Conservation (phyloP, 35 echinoderm and acorn worm species). For the Hemicentrotus pulcherrimus region DNA sequence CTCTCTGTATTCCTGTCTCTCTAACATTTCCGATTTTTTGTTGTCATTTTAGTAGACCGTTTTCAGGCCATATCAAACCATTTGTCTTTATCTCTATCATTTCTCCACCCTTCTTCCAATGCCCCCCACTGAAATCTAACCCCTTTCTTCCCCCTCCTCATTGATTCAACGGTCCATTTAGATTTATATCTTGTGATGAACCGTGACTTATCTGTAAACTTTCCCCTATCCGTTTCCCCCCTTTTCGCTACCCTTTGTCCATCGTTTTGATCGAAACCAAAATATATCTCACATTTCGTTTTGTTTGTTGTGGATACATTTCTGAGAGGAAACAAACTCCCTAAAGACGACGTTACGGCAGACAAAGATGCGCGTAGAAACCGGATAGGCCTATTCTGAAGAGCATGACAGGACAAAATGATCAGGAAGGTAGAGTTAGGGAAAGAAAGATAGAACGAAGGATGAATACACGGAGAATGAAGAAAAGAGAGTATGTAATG, state of each 20-base stretch:
- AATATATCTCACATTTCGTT: not conserved
- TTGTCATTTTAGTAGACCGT: not conserved
- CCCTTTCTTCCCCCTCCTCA: not conserved
- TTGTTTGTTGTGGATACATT: not conserved
- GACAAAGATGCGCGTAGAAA: not conserved
- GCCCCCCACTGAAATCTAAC: not conserved
- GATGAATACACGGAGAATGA: not conserved
- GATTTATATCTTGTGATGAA: not conserved
- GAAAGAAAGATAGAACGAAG: conserved; percentile 12
- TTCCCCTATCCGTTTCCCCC: not conserved
- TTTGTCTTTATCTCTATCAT: not conserved
- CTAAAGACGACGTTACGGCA: not conserved
- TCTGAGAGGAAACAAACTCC: not conserved
- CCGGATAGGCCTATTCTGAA: conserved; percentile 2
- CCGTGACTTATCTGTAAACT: conserved; percentile 17
- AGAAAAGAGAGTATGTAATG: not conserved
- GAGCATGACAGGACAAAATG: not conserved
- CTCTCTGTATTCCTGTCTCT: no score
- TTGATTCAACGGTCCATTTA: not conserved
- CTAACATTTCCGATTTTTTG: not conserved
- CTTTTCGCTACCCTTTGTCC: not conserved
- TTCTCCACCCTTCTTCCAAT: not conserved
- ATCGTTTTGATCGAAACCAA: conserved; percentile 6
- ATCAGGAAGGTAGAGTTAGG: not conserved
- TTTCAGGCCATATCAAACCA: not conserved